Percentiles rank a stretch among this genome's conserved stretches.
Evolutionary conservation across 2,113 vertebrate genomes (phyloP).

Genomic region (Noturus placidus): DNA sequence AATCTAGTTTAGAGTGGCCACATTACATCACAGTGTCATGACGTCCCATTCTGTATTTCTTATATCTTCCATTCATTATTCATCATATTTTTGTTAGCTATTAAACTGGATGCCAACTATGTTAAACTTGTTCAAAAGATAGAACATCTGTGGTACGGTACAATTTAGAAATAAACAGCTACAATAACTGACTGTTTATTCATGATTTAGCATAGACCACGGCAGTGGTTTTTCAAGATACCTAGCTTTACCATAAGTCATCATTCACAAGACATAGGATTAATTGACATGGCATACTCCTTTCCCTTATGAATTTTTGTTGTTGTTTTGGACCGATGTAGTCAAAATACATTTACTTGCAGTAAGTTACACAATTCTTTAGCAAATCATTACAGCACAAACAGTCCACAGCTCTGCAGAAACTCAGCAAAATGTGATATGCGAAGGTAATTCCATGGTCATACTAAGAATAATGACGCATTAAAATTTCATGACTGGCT

Average conservation of each 20-base stretch:
- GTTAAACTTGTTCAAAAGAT: neutral
- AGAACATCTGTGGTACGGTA: neutral
- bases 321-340: too few species aligned
- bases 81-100: neutral
- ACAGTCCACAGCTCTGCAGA: neutral
- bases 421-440: too few species aligned
- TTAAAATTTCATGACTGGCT: neutral
- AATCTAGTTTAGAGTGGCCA: neutral
- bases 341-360: neutral
- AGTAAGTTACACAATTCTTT: neutral
- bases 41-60: too few species aligned
- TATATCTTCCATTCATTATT: neutral
- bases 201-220: neutral
- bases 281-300: neutral
- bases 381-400: neutral
- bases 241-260: neutral
- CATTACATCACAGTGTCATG: too few species aligned
- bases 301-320: neutral
- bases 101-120: neutral
- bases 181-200: neutral
- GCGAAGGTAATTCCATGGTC: neutral
- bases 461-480: neutral
- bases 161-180: neutral
- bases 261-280: neutral
- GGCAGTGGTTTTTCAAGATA: neutral